Base-by-base conservation (phyloP, 1,140 invertebrate genomes). In the Aradophagus sp. region DNA sequence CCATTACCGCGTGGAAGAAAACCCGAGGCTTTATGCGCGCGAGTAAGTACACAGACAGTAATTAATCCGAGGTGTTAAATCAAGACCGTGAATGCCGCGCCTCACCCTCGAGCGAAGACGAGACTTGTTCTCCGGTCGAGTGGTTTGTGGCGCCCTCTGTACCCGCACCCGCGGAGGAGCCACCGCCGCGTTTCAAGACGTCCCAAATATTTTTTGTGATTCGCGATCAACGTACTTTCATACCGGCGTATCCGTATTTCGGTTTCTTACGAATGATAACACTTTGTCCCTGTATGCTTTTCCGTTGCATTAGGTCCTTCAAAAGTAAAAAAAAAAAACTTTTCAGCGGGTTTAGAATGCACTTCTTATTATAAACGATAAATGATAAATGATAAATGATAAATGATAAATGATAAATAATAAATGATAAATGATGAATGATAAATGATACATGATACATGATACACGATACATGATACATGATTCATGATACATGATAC, bases 11-110 rank as follows among this genome's bases (percentile, higher is more conserved):
- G 35, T 52, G 20, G 16, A 45, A 63, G 58, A 45, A 72, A 75
- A 74, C 71, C 71, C 7, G 31, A 39, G 52, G 61, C 52, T 72
- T 65, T 66, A 55, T 72, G 55, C 36, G 41, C 67, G 44, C 55
- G 58, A 53, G 55, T 63, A 42, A 70, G 76, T 78, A 79, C 74
- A 75, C 78, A 74, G 76, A 75, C 76, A 76, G 75, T 79, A 83
- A 84, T 84, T 83, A 84, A 83, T 83, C 77, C 79, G 56, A 80
- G 71, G 74, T 79, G 78, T 82, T 82, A 80, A 84, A 80, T 80
- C 76, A 79, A 77, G 80, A 61, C 72, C 58, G 65, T 76, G 75
- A 76, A 75, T 68, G 76, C 69, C 62, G 34, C 52, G 66, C 69
- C 58, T 70, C 63, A 47, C 41, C 44, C 58, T 70, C 58, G 44